phyloP scores from a whole-genome alignment of 2,113 vertebrate genomes.

The Cheirogaleus medius region DNA sequence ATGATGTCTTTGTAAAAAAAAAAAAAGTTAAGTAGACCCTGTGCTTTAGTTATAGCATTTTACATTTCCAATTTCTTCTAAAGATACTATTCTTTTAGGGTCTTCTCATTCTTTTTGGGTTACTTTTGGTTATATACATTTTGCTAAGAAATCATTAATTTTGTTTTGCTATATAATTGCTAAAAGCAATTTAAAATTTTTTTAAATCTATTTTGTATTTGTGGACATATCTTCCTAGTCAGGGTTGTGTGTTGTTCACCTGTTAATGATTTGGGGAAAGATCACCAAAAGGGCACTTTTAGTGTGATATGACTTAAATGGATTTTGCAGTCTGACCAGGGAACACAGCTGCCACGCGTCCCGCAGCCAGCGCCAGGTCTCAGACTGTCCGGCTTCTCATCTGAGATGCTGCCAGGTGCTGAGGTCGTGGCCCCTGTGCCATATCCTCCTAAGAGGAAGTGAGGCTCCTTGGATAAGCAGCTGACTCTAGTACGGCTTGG shows the following conservation, averaged over 20 bases:
- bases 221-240: neutral
- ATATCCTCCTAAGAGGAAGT: neutral
- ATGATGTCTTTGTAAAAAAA: neutral
- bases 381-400: too few species aligned
- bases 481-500: neutral
- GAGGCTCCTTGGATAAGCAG: neutral
- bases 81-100: neutral
- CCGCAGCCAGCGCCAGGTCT: neutral
- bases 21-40: neutral
- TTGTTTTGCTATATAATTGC: neutral
- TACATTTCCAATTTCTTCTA: neutral
- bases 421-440: neutral
- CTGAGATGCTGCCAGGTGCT: neutral
- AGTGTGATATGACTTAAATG: neutral
- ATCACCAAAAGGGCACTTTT: neutral
- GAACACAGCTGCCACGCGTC: neutral
- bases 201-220: neutral
- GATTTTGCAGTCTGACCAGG: fast-evolving
- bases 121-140: neutral
- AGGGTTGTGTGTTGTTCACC: neutral
- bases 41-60: neutral
- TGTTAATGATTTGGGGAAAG: neutral
- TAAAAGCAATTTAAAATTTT: neutral
- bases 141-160: neutral
- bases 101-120: neutral